phyloP scores from a whole-genome alignment of 64 coral and sea anemone genomes.

The Dendrophyllia cribrosa region DNA sequence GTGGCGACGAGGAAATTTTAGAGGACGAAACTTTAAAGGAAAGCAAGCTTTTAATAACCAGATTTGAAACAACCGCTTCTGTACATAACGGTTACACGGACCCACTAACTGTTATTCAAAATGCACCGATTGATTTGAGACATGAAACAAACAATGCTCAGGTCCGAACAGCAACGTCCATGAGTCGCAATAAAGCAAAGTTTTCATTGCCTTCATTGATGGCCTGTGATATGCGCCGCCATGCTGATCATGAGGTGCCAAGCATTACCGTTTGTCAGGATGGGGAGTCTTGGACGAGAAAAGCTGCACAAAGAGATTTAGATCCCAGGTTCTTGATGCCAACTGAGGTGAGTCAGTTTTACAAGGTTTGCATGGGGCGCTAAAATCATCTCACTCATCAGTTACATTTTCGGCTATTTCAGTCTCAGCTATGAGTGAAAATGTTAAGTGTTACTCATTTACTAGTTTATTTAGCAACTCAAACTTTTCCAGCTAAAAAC shows the following conservation, averaged over 20 bases:
- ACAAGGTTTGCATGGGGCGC: no score
- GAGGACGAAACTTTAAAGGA: not conserved
- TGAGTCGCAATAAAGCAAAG: not conserved
- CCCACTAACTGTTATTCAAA: not conserved
- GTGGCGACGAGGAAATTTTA: not conserved
- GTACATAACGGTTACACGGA: not conserved
- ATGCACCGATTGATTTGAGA: not conserved
- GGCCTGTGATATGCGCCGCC: not conserved
- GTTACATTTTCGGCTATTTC: no score
- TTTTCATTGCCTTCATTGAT: not conserved
- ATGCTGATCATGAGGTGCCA: not conserved
- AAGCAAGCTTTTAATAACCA: not conserved
- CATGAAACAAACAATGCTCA: not conserved
- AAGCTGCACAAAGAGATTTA: not conserved
- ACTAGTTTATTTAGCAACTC: no score
- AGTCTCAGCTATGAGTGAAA: no score
- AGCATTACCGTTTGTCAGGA: slow-evolving; percentile 19
- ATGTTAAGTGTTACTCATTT: no score
- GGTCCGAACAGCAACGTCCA: not conserved
- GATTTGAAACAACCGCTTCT: not conserved
- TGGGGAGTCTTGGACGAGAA: not conserved
- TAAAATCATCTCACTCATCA: no score
- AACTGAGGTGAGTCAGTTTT: slow-evolving; percentile 17
- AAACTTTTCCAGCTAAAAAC: no score
- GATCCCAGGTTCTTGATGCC: slow-evolving; percentile 50